A percentile compares a stretch with the other conserved stretches of the same genome.
Conservation (phyloP, 2,113 vertebrate genomes). For the Oriolus oriolus region DNA sequence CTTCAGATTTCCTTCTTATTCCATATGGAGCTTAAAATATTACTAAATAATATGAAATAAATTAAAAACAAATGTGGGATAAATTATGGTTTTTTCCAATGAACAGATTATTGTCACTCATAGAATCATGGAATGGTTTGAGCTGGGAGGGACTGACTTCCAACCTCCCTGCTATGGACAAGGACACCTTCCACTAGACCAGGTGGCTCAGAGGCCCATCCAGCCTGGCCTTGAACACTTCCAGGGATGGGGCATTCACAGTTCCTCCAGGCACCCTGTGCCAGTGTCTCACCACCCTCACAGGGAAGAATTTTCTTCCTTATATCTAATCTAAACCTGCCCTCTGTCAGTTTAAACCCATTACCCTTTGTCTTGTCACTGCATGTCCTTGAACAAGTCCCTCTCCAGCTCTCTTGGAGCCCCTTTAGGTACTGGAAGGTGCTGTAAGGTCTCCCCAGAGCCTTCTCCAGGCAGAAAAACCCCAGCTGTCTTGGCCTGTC, state of each 20-base stretch:
- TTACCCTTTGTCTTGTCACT: not conserved
- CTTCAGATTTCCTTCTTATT: constrained; percentile 1
- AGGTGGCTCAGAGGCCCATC: not conserved
- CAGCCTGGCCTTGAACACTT: not conserved
- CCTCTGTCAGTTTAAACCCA: not conserved
- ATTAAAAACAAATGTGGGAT: constrained; percentile 20
- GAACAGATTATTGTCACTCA: not conserved
- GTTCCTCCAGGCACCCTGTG: not conserved
- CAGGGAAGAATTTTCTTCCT: not conserved
- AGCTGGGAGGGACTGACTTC: not conserved
- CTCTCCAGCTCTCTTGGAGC: not conserved
- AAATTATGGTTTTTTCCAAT: not conserved
- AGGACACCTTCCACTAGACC: not conserved
- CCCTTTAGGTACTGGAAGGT: not conserved
- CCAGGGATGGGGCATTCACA: not conserved
- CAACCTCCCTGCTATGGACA: not conserved
- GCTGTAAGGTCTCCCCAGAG: not conserved
- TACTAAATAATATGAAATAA: constrained; percentile 24
- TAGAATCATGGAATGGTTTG: not conserved
- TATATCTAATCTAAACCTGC: not conserved
- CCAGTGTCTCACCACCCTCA: not conserved
- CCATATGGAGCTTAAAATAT: constrained; percentile 42
- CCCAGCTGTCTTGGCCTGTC: not conserved
- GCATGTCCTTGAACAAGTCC: not conserved
- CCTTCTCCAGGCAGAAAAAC: not conserved